These are phyloP conservation scores for Diachrysia chrysitis DNA, from an alignment of 2,888 invertebrate species.

Conservation along the genomic window DNA sequence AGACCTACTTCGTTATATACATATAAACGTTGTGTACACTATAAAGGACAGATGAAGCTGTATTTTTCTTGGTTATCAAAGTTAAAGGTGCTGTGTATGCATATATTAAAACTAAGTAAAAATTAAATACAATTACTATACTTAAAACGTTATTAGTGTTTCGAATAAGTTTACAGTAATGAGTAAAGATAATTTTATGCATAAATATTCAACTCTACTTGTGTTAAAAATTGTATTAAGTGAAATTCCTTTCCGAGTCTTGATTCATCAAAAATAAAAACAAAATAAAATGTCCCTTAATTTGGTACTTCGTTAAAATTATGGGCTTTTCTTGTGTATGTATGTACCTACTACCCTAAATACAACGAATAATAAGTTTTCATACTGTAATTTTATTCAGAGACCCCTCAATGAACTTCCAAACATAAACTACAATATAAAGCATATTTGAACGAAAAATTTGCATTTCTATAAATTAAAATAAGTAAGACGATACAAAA, in stretches of 20 bases:
- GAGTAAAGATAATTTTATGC: too few species aligned
- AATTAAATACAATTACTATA: too few species aligned
- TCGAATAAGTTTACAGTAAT: too few species aligned
- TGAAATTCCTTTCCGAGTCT: too few species aligned
- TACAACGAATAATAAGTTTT: not conserved
- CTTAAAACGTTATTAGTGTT: too few species aligned
- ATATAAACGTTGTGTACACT: slow-evolving; percentile 12
- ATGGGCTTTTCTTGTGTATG: not conserved
- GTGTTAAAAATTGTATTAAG: too few species aligned
- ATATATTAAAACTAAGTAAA: too few species aligned
- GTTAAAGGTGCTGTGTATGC: not conserved
- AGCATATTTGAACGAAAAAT: slow-evolving; percentile 61
- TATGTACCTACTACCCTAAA: not conserved
- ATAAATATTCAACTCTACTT: too few species aligned
- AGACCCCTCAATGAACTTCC: slow-evolving; percentile 5
- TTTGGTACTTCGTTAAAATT: not conserved
- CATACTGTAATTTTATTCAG: slow-evolving; percentile 27
- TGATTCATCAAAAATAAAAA: too few species aligned
- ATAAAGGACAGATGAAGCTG: slow-evolving; percentile 2
- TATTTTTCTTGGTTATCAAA: not conserved
- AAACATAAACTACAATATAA: slow-evolving; percentile 32
- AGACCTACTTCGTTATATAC: slow-evolving; percentile 36
- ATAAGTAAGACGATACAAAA: slow-evolving; percentile 61
- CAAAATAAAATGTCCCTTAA: not conserved
- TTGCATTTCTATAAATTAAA: slow-evolving; percentile 72